A percentile compares a stretch with the other conserved stretches of the same genome.
Evolutionary conservation across 2,113 vertebrate species (phyloP).

Genomic region (Propithecus coquereli): DNA sequence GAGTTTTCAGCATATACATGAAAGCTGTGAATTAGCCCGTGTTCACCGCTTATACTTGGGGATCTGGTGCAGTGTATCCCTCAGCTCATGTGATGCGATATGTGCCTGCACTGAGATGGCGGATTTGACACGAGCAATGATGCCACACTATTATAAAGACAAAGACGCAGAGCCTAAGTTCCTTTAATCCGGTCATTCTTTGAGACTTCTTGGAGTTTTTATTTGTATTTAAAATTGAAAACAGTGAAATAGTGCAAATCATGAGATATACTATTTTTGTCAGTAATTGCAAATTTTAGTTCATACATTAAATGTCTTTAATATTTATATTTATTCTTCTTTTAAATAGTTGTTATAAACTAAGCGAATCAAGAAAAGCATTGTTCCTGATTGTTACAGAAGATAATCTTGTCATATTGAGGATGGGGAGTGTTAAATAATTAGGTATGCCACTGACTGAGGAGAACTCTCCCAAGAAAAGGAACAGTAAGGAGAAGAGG

Average conservation of each 20-base stretch:
- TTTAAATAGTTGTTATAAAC: background rate
- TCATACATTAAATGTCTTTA: background rate
- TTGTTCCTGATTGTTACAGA: background rate
- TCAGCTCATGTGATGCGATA: background rate
- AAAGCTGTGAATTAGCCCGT: background rate
- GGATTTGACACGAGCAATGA: background rate
- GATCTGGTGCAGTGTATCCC: background rate
- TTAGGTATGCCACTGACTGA: background rate
- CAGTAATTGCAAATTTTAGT: background rate
- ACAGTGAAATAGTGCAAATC: background rate
- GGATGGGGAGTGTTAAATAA: background rate
- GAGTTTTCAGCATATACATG: background rate
- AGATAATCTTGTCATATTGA: background rate
- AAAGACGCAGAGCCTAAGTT: background rate
- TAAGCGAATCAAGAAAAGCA: background rate
- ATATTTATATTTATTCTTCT: background rate
- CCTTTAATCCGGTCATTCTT: background rate
- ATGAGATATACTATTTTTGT: background rate
- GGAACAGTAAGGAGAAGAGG: background rate
- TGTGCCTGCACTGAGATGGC: background rate
- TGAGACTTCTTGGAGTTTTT: background rate
- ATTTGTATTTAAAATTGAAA: background rate
- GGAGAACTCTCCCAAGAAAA: background rate
- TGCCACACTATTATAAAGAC: background rate
- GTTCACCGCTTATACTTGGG: background rate